phyloP scores from a whole-genome alignment of 2,888 invertebrate species.

The Gisinianus flammeolus region DNA sequence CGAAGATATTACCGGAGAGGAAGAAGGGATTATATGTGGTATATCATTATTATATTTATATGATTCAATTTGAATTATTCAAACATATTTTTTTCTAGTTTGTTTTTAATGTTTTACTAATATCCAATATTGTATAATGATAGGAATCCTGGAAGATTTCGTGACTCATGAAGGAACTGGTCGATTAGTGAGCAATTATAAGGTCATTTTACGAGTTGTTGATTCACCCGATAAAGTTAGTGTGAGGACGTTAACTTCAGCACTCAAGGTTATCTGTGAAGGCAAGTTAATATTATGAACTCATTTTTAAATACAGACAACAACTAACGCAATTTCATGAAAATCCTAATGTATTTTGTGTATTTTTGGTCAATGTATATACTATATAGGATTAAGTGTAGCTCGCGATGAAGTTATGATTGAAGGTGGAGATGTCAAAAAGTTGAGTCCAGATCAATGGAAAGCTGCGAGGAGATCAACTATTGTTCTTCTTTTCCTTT shows the following conservation, averaged over 20 bases:
- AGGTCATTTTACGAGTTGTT: slow-evolving; percentile 27
- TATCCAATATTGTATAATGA: not conserved
- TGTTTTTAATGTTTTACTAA: not conserved
- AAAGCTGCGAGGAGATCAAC: slow-evolving; percentile 24
- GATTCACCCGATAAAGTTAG: slow-evolving; percentile 24
- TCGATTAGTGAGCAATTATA: slow-evolving; percentile 27
- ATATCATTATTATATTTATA: not conserved
- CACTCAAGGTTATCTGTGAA: slow-evolving; percentile 27
- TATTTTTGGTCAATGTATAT: not conserved
- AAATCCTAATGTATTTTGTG: not conserved
- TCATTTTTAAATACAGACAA: not conserved
- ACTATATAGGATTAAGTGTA: slow-evolving; percentile 24
- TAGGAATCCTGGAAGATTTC: slow-evolving; percentile 35
- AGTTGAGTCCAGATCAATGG: slow-evolving; percentile 33
- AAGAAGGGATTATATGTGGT: slow-evolving; percentile 27
- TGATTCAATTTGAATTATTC: not conserved
- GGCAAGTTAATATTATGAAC: not conserved
- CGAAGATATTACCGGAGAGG: slow-evolving; percentile 35
- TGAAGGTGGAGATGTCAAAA: slow-evolving; percentile 31
- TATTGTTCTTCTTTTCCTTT: slow-evolving; percentile 42
- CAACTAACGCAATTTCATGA: not conserved
- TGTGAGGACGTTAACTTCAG: not conserved
- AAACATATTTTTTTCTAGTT: not conserved
- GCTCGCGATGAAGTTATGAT: slow-evolving; percentile 20
- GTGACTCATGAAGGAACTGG: slow-evolving; percentile 32